Evolutionary conservation across 2,888 invertebrate genomes (phyloP), one percentile per base, ranked within the genome.

Genomic region (Acanthosepion pharaonis): DNA sequence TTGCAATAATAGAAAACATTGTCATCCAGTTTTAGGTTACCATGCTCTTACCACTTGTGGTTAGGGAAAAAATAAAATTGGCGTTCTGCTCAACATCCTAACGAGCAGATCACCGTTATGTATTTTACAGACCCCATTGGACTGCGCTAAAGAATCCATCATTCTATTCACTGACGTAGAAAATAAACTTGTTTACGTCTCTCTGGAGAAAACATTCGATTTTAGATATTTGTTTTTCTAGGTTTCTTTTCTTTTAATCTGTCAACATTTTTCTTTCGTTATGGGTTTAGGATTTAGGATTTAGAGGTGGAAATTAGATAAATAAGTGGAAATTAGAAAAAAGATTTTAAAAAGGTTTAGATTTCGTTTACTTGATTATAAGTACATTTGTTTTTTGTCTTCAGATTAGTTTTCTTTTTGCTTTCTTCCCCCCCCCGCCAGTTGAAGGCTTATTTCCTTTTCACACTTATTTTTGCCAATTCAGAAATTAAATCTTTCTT

Each of bases 181-280:
- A 78, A 78, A 78, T 33, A 78, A n/a, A 78, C 78, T 78, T 78
- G 78, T 78, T 78, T 78, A 78, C 78, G 78, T 78, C 78, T 78
- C n/a, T 78, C 23, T 9, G 78, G 78, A 78, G 78, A 78, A 78
- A 78, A 78, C 78, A 78, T 78, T 33, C n/a, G 78, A n/a, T 78
- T 20, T 59, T 20, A 6, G 20, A 6, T 59, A 0, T 59, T 23
- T 59, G 2, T 59, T 23, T 59, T 78, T 78, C 3, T 33, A 1
- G 1, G n/a, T 9, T 28, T n/a, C 9, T 78, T 59, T 78, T 33
- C n/a, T 78, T 78, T 78, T 15, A 78, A 78, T 11, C 3, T 78
- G 5, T 23, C 1, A 23, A 59, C 20, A 59, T 23, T 23, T 20
- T 23, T 20, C 20, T 20, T 59, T 59, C 8, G 4, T 64, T 23